phyloP scores from a whole-genome alignment of 2,888 invertebrate genomes.

The Cephonodes hylas region DNA sequence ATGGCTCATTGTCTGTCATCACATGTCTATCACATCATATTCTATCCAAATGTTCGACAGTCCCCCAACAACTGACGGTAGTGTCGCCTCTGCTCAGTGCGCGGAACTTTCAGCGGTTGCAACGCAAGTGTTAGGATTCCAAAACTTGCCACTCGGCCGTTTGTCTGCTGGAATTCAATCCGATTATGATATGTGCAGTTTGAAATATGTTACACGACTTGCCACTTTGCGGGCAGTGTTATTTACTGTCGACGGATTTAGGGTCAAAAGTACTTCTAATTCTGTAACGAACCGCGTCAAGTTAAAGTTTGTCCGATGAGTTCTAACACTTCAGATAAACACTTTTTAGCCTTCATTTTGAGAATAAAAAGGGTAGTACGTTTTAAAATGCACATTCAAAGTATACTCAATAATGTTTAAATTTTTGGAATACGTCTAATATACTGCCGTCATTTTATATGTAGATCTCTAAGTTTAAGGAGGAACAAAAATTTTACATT shows the following conservation, averaged over 20 bases:
- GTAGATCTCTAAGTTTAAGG: too few species aligned
- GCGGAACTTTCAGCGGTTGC: background rate
- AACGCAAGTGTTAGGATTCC: slow-evolving; percentile 7
- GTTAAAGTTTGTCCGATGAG: background rate
- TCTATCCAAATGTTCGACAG: background rate
- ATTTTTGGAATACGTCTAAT: too few species aligned
- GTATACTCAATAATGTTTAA: too few species aligned
- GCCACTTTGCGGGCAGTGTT: background rate
- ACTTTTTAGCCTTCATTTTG: too few species aligned
- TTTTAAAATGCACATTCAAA: too few species aligned
- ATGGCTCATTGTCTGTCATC: too few species aligned
- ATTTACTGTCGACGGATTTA: background rate
- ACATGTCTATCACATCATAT: background rate
- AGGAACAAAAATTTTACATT: too few species aligned
- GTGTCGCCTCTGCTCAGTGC: background rate
- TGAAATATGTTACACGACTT: slow-evolving; percentile 6
- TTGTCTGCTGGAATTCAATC: slow-evolving; percentile 9
- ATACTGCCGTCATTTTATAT: too few species aligned
- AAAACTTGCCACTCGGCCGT: slow-evolving; percentile 9
- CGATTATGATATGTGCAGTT: slow-evolving; percentile 11
- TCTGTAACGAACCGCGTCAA: background rate
- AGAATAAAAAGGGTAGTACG: background rate
- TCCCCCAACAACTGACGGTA: background rate
- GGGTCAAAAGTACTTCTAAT: background rate
- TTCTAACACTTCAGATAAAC: too few species aligned